phyloP scores from a whole-genome alignment of 2,113 vertebrate genomes.

The Hepsetus odoe region DNA sequence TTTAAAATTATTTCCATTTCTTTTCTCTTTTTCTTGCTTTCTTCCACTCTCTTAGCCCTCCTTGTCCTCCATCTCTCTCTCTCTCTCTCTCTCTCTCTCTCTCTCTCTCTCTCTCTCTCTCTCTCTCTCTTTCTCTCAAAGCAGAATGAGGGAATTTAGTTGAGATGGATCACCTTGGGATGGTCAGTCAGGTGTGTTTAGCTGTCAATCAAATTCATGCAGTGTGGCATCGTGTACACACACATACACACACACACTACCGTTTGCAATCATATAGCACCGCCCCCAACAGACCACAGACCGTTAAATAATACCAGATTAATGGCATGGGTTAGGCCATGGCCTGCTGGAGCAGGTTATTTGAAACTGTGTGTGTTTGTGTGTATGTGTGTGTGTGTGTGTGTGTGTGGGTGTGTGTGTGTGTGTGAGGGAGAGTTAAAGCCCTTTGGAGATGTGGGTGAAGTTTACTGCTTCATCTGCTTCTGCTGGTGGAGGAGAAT shows the following conservation, averaged over 20 bases:
- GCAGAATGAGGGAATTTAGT: constrained; percentile 23
- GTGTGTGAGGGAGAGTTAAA: neutral
- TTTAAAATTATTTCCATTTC: no score
- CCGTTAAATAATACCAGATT: constrained; percentile 20
- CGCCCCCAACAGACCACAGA: neutral
- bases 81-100: constrained; percentile 1
- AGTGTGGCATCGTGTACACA: no score
- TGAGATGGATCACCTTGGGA: constrained; percentile 21
- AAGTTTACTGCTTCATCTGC: constrained; percentile 1
- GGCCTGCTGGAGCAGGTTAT: constrained; percentile 29
- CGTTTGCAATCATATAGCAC: constrained; percentile 22
- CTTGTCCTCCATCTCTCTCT: constrained; percentile 8
- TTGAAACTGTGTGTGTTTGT: constrained; percentile 3
- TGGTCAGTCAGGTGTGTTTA: constrained; percentile 27
- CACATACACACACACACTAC: no score
- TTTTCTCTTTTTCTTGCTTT: no score
- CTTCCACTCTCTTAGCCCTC: no score
- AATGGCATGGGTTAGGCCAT: constrained; percentile 8
- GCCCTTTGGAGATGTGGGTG: neutral
- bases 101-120: neutral
- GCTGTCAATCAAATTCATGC: constrained; percentile 41
- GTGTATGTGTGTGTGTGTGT: constrained; percentile 5
- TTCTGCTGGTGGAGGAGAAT: neutral
- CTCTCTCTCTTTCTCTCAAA: neutral
- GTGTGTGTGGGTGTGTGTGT: constrained; percentile 17